Evolutionary conservation across 2,888 invertebrate species (phyloP).

Genomic region (Aphodius granarius): DNA sequence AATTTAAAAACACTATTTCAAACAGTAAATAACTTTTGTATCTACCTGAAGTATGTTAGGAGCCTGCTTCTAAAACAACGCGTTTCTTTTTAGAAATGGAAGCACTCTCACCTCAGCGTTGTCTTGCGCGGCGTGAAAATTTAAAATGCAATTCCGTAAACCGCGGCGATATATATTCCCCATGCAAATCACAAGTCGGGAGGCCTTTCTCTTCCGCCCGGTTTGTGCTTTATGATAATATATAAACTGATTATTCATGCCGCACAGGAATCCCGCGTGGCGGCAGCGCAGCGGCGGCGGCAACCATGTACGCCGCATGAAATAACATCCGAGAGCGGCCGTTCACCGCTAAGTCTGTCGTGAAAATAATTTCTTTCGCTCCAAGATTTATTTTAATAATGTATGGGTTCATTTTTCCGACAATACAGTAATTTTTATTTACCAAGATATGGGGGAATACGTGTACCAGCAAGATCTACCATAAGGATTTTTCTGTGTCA

Average conservation of each 20-base stretch:
- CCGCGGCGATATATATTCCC: constrained; percentile 37
- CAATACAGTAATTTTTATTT: constrained; percentile 26
- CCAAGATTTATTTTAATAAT: constrained; percentile 32
- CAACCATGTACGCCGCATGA: constrained; percentile 34
- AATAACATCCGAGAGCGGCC: constrained; percentile 38
- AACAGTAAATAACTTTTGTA: no score
- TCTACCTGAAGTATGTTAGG: no score
- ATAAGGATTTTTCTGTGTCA: no score
- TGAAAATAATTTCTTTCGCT: constrained; percentile 26
- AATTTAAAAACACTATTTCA: no score
- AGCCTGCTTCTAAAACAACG: no score
- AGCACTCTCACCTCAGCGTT: no score
- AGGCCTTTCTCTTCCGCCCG: constrained; percentile 12
- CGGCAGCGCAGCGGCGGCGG: constrained; percentile 32
- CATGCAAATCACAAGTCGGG: constrained; percentile 40
- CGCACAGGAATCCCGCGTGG: constrained; percentile 37
- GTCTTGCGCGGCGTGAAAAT: constrained; percentile 25
- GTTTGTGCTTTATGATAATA: constrained; percentile 43
- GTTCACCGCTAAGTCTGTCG: constrained; percentile 18
- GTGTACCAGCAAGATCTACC: no score
- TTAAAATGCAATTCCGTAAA: constrained; percentile 36
- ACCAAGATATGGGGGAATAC: neutral
- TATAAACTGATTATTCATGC: constrained; percentile 46
- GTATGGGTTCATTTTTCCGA: constrained; percentile 39
- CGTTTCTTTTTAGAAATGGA: no score